A percentile compares a stretch with the other conserved stretches of the same genome.
Conservation (phyloP, 2,797 vertebrate genomes). For the Rallus crepitans region DNA sequence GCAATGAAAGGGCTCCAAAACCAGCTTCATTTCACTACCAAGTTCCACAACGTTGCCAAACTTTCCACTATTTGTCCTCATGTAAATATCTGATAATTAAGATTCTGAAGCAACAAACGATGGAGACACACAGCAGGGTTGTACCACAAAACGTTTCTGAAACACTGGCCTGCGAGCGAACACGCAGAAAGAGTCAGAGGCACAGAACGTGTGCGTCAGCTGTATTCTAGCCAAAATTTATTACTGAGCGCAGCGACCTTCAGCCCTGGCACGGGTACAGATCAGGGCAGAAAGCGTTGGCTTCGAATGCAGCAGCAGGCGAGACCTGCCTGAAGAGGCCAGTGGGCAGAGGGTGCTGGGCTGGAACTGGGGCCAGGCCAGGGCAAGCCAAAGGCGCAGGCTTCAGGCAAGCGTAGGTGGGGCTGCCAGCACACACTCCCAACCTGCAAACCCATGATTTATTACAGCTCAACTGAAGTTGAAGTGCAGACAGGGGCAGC, state of each 20-base stretch:
- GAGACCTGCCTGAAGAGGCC: neutral
- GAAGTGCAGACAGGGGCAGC: accelerated
- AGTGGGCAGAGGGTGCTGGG: neutral
- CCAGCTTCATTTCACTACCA: neutral
- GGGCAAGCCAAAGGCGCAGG: neutral
- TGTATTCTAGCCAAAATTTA: conserved; percentile 32
- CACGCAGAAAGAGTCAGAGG: neutral
- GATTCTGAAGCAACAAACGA: neutral
- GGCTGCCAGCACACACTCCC: neutral
- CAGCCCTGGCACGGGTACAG: conserved; percentile 11
- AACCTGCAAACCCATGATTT: neutral
- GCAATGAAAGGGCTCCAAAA: neutral
- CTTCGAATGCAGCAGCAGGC: neutral
- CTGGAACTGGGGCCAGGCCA: neutral
- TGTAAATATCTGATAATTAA: neutral
- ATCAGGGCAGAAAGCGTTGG: neutral
- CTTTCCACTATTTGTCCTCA: neutral
- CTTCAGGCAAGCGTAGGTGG: neutral
- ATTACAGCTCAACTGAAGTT: neutral
- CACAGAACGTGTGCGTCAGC: neutral
- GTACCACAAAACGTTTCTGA: neutral
- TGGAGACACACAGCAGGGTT: neutral
- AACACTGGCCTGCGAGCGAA: accelerated
- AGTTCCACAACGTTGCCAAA: neutral
- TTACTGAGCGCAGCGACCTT: conserved; percentile 47